Evolutionary conservation across 2,888 invertebrate genomes (phyloP), one percentile per base, ranked within the genome.

Genomic region (Heliconius cydno): DNA sequence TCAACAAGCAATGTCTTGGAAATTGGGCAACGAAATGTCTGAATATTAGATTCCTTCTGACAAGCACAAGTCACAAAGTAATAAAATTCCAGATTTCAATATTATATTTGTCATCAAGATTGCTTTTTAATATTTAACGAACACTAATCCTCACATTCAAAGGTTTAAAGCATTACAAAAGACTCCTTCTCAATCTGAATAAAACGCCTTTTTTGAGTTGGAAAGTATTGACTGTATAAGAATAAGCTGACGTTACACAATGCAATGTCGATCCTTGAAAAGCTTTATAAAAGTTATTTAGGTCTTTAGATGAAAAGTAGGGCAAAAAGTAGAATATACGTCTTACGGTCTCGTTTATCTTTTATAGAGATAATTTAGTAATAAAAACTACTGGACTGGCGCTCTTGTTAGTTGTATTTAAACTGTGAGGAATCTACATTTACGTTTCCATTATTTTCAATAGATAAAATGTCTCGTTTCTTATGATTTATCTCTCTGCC

Each of bases 171-270:
- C 9, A 30, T 57, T 13, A 72, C 57, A 72, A 72, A 73, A 60
- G 34, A 12, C 71, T 10, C 52, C 52, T 52, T 28, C 15, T 12
- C 52, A 9, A 12, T 1, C 13, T 25, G 25, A 41, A 22, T 28
- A 46, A 71, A 57, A 19, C 71, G 10, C 22, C 52, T 19, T 22
- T n/a, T 70, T 72, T 30, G 52, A 22, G 22, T 52, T 57, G n/a
- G 19, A n/a, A 60, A 60, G 30, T 38, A 15, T 19, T 60, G 34
- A 73, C 72, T 13, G 7, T 34, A 72, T 19, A n/a, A 34, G 13
- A n/a, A 57, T 72, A 72, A 73, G 57, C 57, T 34, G 57, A 13
- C n/a, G n/a, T n/a, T 73, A 73, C 13, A 73, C 68, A 25, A 30
- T 34, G n/a, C 57, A 73, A 57, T n/a, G 57, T n/a, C 34, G 60